Evolutionary conservation across 2,797 vertebrate species (phyloP).

Genomic region (Scolopax bukidnonensis): DNA sequence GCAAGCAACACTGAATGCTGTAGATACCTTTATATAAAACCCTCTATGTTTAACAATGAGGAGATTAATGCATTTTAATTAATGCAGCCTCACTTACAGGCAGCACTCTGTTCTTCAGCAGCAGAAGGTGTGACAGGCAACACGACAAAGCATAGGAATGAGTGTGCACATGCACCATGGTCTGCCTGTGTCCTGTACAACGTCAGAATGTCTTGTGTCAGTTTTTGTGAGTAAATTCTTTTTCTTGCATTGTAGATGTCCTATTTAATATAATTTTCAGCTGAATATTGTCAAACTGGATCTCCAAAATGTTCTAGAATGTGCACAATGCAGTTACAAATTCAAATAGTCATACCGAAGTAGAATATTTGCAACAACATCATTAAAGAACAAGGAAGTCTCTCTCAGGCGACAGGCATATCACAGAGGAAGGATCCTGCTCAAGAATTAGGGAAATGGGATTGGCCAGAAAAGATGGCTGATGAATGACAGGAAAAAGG

Average conservation of each 20-base stretch:
- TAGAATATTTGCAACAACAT: not conserved
- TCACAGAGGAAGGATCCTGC: not conserved
- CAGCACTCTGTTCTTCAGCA: not conserved
- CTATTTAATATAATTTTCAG: not conserved
- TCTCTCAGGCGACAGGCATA: not conserved
- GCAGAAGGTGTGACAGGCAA: not conserved
- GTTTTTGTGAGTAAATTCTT: not conserved
- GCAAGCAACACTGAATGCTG: not conserved
- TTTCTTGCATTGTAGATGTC: not conserved
- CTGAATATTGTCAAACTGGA: not conserved
- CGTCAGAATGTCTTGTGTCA: not conserved
- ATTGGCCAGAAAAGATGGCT: not conserved
- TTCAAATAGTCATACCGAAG: not conserved
- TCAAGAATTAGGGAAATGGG: not conserved
- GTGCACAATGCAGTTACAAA: not conserved
- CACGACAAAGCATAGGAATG: not conserved
- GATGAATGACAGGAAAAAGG: not conserved
- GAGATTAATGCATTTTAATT: not conserved
- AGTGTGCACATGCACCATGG: not conserved
- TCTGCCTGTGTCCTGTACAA: not conserved
- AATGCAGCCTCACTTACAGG: not conserved
- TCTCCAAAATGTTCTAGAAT: not conserved
- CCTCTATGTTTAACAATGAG: fast-evolving
- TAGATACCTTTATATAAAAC: not conserved
- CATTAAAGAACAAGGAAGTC: not conserved